Evolutionary conservation across 2,797 vertebrate genomes (phyloP).

Genomic region (Thalassophryne amazonica): DNA sequence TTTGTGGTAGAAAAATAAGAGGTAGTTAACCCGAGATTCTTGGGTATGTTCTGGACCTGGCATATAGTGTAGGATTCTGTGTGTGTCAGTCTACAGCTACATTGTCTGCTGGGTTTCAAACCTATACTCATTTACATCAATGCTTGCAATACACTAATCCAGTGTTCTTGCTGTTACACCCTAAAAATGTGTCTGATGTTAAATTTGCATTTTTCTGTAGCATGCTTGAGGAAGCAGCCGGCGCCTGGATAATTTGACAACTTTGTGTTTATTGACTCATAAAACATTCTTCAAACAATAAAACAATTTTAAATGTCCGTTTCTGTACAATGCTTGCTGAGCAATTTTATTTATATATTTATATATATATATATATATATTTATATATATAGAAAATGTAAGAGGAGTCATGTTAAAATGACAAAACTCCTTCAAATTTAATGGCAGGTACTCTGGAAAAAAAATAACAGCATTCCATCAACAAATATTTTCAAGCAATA

Average conservation of each 20-base stretch:
- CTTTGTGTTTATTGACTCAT: conserved; percentile 83
- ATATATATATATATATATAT: no score
- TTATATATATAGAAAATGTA: conserved; percentile 99
- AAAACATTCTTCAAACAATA: conserved; percentile 96
- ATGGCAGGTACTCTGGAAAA: conserved; percentile 99
- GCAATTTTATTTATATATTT: conserved; percentile 99
- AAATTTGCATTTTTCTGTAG: not conserved
- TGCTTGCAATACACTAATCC: not conserved
- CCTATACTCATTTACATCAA: conserved; percentile 54
- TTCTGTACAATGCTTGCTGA: conserved; percentile 99
- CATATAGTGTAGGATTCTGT: conserved; percentile 99
- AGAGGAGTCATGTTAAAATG: conserved; percentile 98
- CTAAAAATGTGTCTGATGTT: no score
- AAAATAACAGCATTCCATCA: conserved; percentile 99
- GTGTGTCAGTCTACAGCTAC: conserved; percentile 96
- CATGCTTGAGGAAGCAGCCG: not conserved
- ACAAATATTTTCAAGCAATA: conserved; percentile 99
- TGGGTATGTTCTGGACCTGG: conserved; percentile 87
- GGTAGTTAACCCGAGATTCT: no score
- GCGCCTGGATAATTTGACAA: conserved; percentile 66
- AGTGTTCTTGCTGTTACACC: not conserved
- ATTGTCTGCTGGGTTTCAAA: conserved; percentile 99
- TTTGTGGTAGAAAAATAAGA: no score
- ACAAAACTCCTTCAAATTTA: conserved; percentile 99
- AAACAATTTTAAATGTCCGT: conserved; percentile 99